Evolutionary conservation across 1,140 invertebrate genomes (phyloP), one percentile per base, ranked within the genome.

Genomic region (Neodiprion lecontei): DNA sequence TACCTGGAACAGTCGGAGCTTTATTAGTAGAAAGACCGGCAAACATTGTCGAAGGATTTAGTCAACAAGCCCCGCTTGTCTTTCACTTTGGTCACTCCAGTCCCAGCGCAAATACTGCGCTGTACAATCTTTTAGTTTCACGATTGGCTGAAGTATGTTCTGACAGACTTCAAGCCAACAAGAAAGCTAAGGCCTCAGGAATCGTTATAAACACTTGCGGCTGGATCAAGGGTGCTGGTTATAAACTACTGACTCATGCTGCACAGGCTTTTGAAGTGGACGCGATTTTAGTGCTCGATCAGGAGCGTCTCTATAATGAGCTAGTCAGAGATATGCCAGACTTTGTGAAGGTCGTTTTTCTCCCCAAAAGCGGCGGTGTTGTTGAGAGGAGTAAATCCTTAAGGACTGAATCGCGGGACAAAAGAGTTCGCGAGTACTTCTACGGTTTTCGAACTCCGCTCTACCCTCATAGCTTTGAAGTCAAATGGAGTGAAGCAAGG

Each of bases 171-270:
- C 94, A 96, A 83, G 92, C 92, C 67, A 97, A 97, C 85, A 95
- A 94, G 82, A 96, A 96, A 90, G 95, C 94, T 0, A 94, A 94
- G 84, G 90, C 91, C 66, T 98, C 97, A 48, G 98, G 98, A n/a
- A 95, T 97, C 1, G 94, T 99, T 50, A 98, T 99, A 70, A 99
- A 99, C 84, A 99, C 98, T 0, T 98, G 97, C 83, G 98, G 98
- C 1, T 99, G 97, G 97, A 93, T 99, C 0, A 97, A 98, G 89
- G 95, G 92, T 1, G 94, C 93, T 9, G 97, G 96, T 0, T 98
- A 97, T 83, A 94, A 94, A 81, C 90, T 94, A 67, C 84, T 97
- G 11, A 92, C 94, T 10, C 95, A 98, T 82, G 93, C 96, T 7
- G 96, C 97, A 0, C 93, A 96, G 82, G 95, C 95, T 8, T 99